Base-by-base conservation (phyloP, 2,888 invertebrate species). In the Hydraecia micacea region DNA sequence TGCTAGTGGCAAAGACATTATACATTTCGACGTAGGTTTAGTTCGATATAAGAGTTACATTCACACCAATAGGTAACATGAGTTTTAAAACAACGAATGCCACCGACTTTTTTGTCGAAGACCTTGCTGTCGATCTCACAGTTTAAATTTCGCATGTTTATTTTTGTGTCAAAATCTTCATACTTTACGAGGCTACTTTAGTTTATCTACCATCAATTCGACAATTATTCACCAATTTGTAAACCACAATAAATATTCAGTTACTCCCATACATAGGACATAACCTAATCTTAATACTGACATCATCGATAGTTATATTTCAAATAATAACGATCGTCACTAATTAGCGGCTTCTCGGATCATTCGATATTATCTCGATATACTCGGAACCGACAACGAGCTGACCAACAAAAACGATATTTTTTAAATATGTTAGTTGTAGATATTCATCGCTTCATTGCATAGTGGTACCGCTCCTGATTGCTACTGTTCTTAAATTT, bases 341-440 rank as follows among this genome's bases (percentile, higher is more conserved):
- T 89, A 88, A 88, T 88, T 89, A 88, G 88, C 79, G 75, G 42
- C 18, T 46, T 75, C 72, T 60, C 76, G 60, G 75, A 68, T 83
- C 75, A 69, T 68, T 80, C 72, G 87, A 88, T 89, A 79, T 62
- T 89, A 89, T 88, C 87, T 70, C 46, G 55, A 52, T 55, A 60
- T 87, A 85, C 87, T 82, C 15, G 76, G 87, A 88, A 88, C 75
- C 68, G 87, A 85, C 71, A 87, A 80, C 70, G 75, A 69, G 73
- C 71, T 58, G 74, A 63, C 52, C 42, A 63, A 79, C 67, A 58
- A 52, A 86, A 62, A 71, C 68, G 42, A 76, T 87, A 74, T 84
- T 79, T 78, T 75, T 15, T 62, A 21, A 49, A 15, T n/a, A 68
- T 62, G 36, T 62, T 1, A 21, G 70, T 63, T 58, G 39, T 8